phyloP scores from a whole-genome alignment of 2,113 vertebrate species.

The Scomber japonicus region DNA sequence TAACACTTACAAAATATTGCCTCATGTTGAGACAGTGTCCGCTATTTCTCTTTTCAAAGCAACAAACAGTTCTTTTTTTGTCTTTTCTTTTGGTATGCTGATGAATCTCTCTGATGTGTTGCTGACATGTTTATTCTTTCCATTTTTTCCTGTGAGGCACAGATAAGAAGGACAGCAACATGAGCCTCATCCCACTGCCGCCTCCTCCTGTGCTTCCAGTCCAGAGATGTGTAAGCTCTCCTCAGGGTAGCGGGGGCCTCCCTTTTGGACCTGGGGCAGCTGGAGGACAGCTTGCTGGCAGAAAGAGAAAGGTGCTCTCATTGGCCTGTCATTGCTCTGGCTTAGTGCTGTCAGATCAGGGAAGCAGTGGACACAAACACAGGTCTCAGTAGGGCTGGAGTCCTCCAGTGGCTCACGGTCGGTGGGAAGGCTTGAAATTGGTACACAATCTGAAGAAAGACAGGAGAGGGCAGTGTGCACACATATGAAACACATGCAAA shows the following conservation, averaged over 20 bases:
- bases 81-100: no score
- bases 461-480: not conserved
- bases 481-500: not conserved
- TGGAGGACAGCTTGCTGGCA: constrained; percentile 59
- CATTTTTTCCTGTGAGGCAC: not conserved
- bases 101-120: not conserved
- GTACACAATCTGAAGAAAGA: constrained; percentile 74
- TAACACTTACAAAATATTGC: no score
- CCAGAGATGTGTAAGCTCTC: not conserved
- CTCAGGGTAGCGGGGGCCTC: not conserved
- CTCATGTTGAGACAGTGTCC: no score
- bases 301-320: not conserved
- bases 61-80: no score
- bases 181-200: constrained; percentile 42
- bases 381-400: constrained; percentile 88
- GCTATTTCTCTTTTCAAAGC: no score
- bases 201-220: not conserved
- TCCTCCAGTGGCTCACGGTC: constrained; percentile 28
- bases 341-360: constrained; percentile 76
- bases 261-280: not conserved
- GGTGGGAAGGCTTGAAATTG: constrained; percentile 1
- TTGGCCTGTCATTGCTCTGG: constrained; percentile 59
- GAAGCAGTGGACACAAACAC: constrained; percentile 88
- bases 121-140: not conserved
- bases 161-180: not conserved